These are phyloP conservation scores for Hydropsyche tenuis DNA, from an alignment of 1,140 invertebrate species.

Conservation along the genomic window DNA sequence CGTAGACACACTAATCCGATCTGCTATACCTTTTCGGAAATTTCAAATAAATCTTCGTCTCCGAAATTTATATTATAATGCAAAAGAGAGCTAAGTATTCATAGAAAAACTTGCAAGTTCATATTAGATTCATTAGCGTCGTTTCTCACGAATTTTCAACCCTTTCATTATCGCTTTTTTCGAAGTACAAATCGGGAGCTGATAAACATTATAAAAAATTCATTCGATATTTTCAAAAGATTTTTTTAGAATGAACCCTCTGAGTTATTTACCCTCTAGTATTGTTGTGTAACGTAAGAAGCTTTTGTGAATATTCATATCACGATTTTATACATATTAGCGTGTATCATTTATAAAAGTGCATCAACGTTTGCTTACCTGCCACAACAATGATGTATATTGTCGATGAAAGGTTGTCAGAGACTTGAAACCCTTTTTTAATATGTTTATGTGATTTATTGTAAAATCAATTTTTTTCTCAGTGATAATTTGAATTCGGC, in stretches of 20 bases:
- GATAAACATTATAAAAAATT: background rate
- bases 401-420: slow-evolving; percentile 15
- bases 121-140: slow-evolving; percentile 12
- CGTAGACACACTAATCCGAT: slow-evolving; percentile 35
- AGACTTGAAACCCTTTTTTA: slow-evolving; percentile 4
- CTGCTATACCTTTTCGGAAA: background rate
- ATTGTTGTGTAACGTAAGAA: slow-evolving; percentile 27
- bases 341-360: slow-evolving; percentile 1
- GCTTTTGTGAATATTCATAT: slow-evolving; percentile 34
- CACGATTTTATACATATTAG: slow-evolving; percentile 13
- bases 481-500: too few relatives aligned
- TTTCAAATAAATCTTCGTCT: background rate
- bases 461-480: too few relatives aligned
- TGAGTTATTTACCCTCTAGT: background rate
- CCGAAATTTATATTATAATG: too few relatives aligned
- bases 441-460: background rate
- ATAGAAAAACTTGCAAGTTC: background rate
- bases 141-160: slow-evolving; percentile 6
- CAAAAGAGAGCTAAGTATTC: too few relatives aligned
- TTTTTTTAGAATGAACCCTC: too few relatives aligned
- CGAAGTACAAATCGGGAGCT: slow-evolving; percentile 6
- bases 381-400: slow-evolving; percentile 34
- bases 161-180: too few relatives aligned
- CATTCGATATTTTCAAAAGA: background rate
- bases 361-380: slow-evolving; percentile 21